A percentile compares a stretch with the other conserved stretches of the same genome.
These are phyloP conservation scores for Vesta saturnalis DNA, from an alignment of 2,888 invertebrate genomes.

Conservation along the genomic window DNA sequence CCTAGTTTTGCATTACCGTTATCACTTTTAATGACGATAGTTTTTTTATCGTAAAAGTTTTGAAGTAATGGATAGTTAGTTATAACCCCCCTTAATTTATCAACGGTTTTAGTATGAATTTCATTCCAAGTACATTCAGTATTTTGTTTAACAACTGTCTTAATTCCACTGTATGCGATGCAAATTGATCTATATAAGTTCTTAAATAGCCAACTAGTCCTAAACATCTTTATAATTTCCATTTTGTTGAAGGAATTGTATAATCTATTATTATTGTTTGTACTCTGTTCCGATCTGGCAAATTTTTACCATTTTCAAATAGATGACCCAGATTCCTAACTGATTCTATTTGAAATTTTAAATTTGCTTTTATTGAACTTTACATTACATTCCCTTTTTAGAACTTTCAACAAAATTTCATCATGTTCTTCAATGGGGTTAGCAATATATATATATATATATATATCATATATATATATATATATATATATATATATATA, in stretches of 20 bases:
- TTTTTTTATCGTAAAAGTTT: neutral
- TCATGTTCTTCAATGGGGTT: neutral
- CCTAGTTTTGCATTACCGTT: neutral
- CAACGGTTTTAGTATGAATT: neutral
- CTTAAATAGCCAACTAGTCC: neutral
- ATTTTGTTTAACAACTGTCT: neutral
- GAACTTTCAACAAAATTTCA: neutral
- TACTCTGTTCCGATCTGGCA: neutral
- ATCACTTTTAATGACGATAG: constrained; percentile 10
- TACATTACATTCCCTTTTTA: neutral
- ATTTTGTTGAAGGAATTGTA: neutral
- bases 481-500: neutral
- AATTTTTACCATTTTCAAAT: constrained; percentile 4
- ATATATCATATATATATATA: too few relatives aligned
- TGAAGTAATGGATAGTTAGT: neutral
- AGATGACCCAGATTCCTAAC: neutral
- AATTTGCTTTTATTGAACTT: neutral
- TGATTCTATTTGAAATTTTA: neutral
- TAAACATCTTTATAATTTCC: neutral
- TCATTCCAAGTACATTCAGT: neutral
- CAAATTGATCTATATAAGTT: neutral
- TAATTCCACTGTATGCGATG: neutral
- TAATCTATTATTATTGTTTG: neutral
- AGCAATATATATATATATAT: too few relatives aligned
- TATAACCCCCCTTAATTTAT: too few relatives aligned